A percentile compares a stretch with the other conserved stretches of the same genome.
Evolutionary conservation across 1,140 invertebrate species (phyloP).

Genomic region (Solenopsis invicta): DNA sequence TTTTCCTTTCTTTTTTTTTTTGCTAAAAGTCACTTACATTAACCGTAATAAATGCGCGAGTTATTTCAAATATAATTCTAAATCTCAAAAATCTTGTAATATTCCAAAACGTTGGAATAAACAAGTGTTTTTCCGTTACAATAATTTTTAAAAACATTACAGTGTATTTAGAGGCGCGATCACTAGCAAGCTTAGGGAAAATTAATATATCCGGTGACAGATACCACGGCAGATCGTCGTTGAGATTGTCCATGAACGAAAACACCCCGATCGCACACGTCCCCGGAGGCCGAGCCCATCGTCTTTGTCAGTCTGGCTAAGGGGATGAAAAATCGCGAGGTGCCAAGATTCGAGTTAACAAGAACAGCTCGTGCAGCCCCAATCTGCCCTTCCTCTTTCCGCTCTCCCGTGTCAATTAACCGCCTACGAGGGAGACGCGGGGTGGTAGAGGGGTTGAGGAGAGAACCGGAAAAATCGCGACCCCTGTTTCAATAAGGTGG

Average conservation of each 20-base stretch:
- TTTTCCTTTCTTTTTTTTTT: background rate
- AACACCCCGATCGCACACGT: slow-evolving; percentile 80
- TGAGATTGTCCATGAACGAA: slow-evolving; percentile 82
- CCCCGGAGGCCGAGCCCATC: slow-evolving; percentile 69
- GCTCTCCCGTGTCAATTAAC: slow-evolving; percentile 86
- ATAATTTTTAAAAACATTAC: background rate
- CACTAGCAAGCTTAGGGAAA: slow-evolving; percentile 29
- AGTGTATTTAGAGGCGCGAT: background rate
- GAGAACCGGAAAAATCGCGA: slow-evolving; percentile 85
- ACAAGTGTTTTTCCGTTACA: background rate
- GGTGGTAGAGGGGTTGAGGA: slow-evolving; percentile 51
- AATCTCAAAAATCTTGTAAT: background rate
- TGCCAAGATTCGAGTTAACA: slow-evolving; percentile 86
- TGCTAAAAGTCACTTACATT: background rate
- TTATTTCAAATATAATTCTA: background rate
- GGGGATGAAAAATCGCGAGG: slow-evolving; percentile 86
- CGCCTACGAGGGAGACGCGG: slow-evolving; percentile 77
- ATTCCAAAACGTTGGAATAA: no score
- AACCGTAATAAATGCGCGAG: background rate
- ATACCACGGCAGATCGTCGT: slow-evolving; percentile 73
- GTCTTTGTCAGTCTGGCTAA: slow-evolving; percentile 80
- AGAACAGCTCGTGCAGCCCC: slow-evolving; percentile 82
- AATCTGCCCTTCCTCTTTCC: slow-evolving; percentile 77
- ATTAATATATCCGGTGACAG: slow-evolving; percentile 72
- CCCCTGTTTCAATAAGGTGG: slow-evolving; percentile 87